Conservation (phyloP, 2,888 invertebrate species). For the Epinotia brunnichana region DNA sequence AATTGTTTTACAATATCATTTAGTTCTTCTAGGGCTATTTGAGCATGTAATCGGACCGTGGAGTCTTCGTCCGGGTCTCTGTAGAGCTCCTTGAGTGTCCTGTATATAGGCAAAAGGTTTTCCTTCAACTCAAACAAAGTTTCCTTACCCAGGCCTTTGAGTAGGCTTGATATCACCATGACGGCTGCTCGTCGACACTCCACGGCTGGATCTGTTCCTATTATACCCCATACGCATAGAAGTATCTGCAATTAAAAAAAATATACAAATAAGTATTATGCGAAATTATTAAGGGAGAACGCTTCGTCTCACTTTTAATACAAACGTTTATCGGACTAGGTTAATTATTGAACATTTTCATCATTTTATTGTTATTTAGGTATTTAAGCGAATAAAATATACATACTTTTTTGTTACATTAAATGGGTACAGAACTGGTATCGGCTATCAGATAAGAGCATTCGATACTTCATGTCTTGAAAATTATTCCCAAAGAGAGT, state of each 20-base stretch:
- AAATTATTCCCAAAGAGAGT: not conserved
- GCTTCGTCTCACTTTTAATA: not conserved
- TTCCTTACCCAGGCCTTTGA: slow-evolving; percentile 89
- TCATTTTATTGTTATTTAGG: no score
- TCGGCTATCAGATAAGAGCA: not conserved
- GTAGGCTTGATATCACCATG: slow-evolving; percentile 88
- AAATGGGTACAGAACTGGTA: no score
- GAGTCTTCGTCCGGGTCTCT: slow-evolving; percentile 86
- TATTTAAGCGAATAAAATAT: no score
- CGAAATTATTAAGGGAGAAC: not conserved
- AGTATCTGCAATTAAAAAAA: slow-evolving; percentile 84
- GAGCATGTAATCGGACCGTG: slow-evolving; percentile 88
- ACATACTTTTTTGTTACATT: no score
- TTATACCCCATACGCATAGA: slow-evolving; percentile 86
- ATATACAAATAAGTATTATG: slow-evolving; percentile 43
- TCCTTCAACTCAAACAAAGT: slow-evolving; percentile 86
- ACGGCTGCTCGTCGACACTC: slow-evolving; percentile 92
- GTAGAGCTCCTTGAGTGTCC: slow-evolving; percentile 86
- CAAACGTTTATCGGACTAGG: no score
- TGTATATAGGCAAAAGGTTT: slow-evolving; percentile 87
- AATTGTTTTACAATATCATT: slow-evolving; percentile 86
- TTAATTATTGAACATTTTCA: no score
- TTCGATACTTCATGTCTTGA: not conserved
- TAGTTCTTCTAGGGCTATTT: slow-evolving; percentile 90
- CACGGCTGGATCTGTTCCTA: slow-evolving; percentile 87